Conservation (phyloP, 37 sponge, comb jelly and placozoan genomes). For the Halichondria panicea region DNA sequence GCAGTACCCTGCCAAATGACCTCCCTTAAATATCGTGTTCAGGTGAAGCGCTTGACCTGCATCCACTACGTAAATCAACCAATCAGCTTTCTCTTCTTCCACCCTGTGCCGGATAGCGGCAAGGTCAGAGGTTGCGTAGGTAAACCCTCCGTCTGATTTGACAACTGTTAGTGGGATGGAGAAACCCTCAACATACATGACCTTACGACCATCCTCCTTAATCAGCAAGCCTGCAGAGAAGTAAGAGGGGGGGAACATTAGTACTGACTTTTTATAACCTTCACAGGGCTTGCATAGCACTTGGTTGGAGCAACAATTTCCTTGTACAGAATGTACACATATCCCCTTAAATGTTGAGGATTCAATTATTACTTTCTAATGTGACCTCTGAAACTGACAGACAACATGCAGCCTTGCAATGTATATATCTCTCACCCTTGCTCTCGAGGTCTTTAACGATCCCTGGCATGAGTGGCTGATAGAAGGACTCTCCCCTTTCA, state of each 20-base stretch:
- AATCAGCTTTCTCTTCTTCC: constrained; percentile 83
- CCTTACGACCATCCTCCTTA: constrained; percentile 80
- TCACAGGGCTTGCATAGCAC: not conserved
- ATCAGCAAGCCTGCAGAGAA: constrained; percentile 49
- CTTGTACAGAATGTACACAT: not conserved
- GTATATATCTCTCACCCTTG: constrained; percentile 49
- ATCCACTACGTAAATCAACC: constrained; percentile 97
- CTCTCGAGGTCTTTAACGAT: constrained; percentile 80
- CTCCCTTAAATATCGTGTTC: constrained; percentile 72
- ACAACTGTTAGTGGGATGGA: constrained; percentile 84
- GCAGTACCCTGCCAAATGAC: constrained; percentile 73
- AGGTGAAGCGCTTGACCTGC: constrained; percentile 91
- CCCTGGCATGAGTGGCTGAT: constrained; percentile 87
- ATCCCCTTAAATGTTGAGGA: not conserved
- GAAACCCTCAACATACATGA: constrained; percentile 77
- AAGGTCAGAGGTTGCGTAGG: constrained; percentile 97
- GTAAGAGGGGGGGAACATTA: not conserved
- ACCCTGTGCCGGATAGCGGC: constrained; percentile 89
- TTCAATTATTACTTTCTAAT: not conserved
- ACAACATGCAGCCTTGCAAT: not conserved
- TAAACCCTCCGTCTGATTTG: constrained; percentile 95
- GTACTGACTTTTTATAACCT: not conserved
- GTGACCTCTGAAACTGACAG: not conserved
- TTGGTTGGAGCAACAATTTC: not conserved
- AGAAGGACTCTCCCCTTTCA: constrained; percentile 97